Evolutionary conservation across 1,140 invertebrate species (phyloP).

Genomic region (Drosophila pseudoobscura): DNA sequence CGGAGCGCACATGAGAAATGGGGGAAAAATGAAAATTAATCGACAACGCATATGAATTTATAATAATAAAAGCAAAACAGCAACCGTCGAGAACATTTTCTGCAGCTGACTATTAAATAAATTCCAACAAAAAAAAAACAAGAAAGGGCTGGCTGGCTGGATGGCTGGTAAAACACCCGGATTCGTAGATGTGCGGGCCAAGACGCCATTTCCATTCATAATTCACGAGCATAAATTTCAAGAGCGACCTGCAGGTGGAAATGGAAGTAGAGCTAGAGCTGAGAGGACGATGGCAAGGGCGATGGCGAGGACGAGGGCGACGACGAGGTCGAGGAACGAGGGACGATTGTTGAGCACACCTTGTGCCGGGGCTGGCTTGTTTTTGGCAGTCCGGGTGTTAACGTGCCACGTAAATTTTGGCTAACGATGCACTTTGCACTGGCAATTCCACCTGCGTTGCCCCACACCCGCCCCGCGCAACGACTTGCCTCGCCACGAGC

Average conservation of each 20-base stretch:
- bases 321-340: no score
- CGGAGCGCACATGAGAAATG: constrained; percentile 33
- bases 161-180: no score
- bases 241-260: constrained; percentile 2
- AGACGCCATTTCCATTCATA: constrained; percentile 74
- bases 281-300: not conserved
- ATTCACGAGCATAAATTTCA: constrained; percentile 71
- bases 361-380: constrained; percentile 39
- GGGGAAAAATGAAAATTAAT: constrained; percentile 72
- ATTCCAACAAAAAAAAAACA: constrained; percentile 47
- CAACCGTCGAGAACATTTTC: constrained; percentile 46
- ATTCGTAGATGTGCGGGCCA: constrained; percentile 14
- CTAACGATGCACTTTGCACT: constrained; percentile 79
- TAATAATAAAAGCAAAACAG: constrained; percentile 67
- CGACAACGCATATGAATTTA: constrained; percentile 75
- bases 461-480: not conserved
- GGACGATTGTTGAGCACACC: constrained; percentile 16
- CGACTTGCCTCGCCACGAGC: not conserved
- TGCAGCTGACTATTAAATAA: constrained; percentile 77
- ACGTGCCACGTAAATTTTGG: constrained; percentile 74
- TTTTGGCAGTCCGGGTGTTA: constrained; percentile 67
- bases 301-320: not conserved
- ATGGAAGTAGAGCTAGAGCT: no score
- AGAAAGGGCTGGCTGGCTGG: not conserved
- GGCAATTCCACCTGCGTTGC: constrained; percentile 54